Conservation (phyloP, 2,888 invertebrate species). For the Phorcus lineatus region DNA sequence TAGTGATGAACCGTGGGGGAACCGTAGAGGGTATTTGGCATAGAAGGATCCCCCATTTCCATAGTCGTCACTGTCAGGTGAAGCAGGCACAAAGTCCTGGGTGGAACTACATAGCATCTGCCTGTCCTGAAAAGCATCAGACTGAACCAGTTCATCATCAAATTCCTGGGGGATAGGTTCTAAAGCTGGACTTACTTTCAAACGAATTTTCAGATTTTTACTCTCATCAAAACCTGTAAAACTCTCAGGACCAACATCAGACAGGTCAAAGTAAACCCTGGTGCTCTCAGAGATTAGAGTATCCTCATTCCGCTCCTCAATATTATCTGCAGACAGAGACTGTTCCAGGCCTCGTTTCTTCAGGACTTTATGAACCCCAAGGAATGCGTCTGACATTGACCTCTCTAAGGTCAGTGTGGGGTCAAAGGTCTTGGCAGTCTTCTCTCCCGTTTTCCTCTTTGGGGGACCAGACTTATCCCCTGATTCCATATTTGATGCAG, state of each 20-base stretch:
- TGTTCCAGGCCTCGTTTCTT: slow-evolving; percentile 25
- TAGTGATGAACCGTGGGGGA: slow-evolving; percentile 42
- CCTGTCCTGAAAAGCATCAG: slow-evolving; percentile 7
- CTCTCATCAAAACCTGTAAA: slow-evolving; percentile 37
- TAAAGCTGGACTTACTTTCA: slow-evolving; percentile 54
- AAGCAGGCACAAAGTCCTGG: neutral
- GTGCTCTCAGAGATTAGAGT: slow-evolving; percentile 69
- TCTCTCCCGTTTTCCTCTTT: neutral
- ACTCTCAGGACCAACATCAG: slow-evolving; percentile 58
- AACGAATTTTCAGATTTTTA: slow-evolving; percentile 46
- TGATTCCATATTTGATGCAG: no score
- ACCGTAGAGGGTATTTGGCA: slow-evolving; percentile 44
- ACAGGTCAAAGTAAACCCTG: slow-evolving; percentile 73
- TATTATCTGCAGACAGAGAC: slow-evolving; percentile 37
- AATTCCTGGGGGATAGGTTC: slow-evolving; percentile 73
- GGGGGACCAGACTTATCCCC: no score
- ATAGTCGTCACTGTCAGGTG: slow-evolving; percentile 30
- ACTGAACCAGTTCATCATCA: slow-evolving; percentile 50
- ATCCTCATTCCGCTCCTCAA: slow-evolving; percentile 28
- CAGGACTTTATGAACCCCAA: slow-evolving; percentile 42
- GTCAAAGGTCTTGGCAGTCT: neutral
- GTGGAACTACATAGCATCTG: neutral
- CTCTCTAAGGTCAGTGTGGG: slow-evolving; percentile 58
- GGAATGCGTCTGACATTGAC: slow-evolving; percentile 70
- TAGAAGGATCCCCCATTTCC: slow-evolving; percentile 38